A percentile compares a stretch with the other conserved stretches of the same genome.
phyloP scores from a whole-genome alignment of 2,797 vertebrate genomes.

The Protosalanx chinensis region DNA sequence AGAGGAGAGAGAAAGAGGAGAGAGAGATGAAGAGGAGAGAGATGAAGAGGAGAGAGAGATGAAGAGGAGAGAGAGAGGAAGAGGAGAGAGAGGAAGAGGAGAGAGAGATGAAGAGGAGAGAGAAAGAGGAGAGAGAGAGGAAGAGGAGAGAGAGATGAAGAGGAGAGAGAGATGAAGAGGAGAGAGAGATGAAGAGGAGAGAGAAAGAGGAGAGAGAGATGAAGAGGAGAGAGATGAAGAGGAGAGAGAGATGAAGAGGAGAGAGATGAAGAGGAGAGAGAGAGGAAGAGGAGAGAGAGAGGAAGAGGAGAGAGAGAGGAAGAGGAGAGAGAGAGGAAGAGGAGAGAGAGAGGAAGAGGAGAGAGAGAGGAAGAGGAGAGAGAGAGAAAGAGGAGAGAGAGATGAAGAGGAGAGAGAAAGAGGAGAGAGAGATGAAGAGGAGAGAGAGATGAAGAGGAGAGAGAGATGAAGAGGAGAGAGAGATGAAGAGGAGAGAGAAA shows the following conservation, averaged over 20 bases:
- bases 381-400: too few species aligned
- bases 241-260: neutral
- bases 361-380: neutral
- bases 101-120: too few species aligned
- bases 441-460: too few species aligned
- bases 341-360: neutral
- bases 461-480: neutral
- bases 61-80: neutral
- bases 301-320: neutral
- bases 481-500: neutral
- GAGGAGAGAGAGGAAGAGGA: neutral
- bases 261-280: too few species aligned
- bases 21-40: neutral
- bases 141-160: too few species aligned
- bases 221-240: neutral
- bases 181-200: neutral
- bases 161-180: neutral
- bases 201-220: too few species aligned
- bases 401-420: neutral
- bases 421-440: slow-evolving; percentile 1
- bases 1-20: too few species aligned
- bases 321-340: too few species aligned
- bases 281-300: neutral
- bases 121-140: neutral
- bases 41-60: neutral